Base-by-base conservation (phyloP, 1,140 invertebrate species). In the Magallana gigas region DNA sequence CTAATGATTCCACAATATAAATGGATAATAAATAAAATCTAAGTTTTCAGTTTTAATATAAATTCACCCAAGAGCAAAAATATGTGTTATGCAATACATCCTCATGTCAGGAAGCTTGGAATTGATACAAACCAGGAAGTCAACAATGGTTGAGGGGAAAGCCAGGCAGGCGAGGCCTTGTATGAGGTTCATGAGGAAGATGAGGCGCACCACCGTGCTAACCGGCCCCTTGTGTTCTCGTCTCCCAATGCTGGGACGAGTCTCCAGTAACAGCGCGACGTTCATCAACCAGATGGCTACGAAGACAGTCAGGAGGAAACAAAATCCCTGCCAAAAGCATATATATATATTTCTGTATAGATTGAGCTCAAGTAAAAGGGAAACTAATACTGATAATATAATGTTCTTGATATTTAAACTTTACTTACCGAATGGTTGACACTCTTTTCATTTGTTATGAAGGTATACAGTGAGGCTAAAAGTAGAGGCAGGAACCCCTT, bases 151-250 rank as follows among this genome's bases (percentile, higher is more conserved):
- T 8, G 23, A 8, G 4, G 88, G 88, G 71, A 89, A 89, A n/a
- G 84, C 86, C 86, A 89, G 68, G n/a, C 8, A 14, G 8, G 18
- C 58, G 60, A 89, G 64, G 0, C 86, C 85, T 16, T 29, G 18
- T 6, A 89, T 12, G 11, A 89, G 87, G 1, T 87, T 7, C 7
- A 87, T 1, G 14, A 89, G 84, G 64, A 87, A 89, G 12, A 85
- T 84, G n/a, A 89, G 36, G 18, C 86, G n/a, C 12, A 57, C 60
- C 5, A 89, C 57, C 6, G 85, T 59, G 18, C 86, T 89, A 76
- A 89, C 83, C 7, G 76, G 62, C 14, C 88, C 88, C 14, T 83
- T 87, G 59, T 85, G 83, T 71, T 89, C 88, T n/a, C 88, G n/a
- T 8, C 88, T n/a, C 29, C 88, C 88, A 29, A 89, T 80, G 7